These are phyloP conservation scores for Gorsachius goisagi DNA, from an alignment of 2,113 vertebrate genomes.

Conservation along the genomic window DNA sequence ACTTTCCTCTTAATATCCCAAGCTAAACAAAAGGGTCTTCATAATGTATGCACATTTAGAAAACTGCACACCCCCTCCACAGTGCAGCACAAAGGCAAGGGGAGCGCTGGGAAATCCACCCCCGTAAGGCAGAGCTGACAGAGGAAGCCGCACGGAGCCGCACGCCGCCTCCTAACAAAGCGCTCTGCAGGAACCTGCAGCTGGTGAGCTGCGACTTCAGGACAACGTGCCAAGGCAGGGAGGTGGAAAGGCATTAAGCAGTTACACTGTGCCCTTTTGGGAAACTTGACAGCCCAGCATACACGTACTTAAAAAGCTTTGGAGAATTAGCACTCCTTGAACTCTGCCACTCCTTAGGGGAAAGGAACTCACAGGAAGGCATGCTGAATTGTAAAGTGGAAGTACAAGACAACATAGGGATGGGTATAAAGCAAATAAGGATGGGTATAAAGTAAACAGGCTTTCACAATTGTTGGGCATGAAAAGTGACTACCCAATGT, in stretches of 20 bases:
- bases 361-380: neutral
- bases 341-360: neutral
- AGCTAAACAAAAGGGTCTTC: neutral
- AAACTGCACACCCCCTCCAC: neutral
- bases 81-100: neutral
- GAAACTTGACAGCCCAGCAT: neutral
- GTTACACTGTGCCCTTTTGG: neutral
- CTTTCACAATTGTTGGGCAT: neutral
- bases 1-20: neutral
- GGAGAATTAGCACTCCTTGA: neutral
- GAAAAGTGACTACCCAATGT: neutral
- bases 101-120: neutral
- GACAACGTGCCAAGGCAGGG: neutral
- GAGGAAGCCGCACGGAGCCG: rapidly evolving
- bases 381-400: neutral
- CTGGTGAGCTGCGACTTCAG: neutral
- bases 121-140: neutral
- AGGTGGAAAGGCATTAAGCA: neutral
- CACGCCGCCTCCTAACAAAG: neutral
- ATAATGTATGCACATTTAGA: neutral
- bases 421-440: neutral
- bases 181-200: neutral
- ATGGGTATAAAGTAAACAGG: neutral
- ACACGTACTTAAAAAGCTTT: neutral
- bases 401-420: neutral